Evolutionary conservation across 2,888 invertebrate genomes (phyloP).

Genomic region (Invenusta paracnida): DNA sequence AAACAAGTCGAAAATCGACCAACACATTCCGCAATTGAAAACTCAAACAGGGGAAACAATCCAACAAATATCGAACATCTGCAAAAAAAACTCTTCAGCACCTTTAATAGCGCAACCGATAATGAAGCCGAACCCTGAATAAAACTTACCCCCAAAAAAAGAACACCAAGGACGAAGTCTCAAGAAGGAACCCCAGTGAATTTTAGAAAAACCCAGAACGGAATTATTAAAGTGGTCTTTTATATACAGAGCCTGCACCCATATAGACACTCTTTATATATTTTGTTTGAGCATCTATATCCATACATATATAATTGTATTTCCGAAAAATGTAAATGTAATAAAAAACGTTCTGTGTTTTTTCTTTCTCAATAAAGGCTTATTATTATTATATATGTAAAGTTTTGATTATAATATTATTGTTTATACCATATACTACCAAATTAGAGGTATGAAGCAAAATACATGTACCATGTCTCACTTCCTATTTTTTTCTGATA

Average conservation of each 20-base stretch:
- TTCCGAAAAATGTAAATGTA: too few species aligned
- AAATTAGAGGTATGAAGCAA: too few species aligned
- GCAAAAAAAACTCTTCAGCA: neutral
- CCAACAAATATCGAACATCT: slow-evolving; percentile 6
- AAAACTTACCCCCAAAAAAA: neutral
- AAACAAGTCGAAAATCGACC: slow-evolving; percentile 19
- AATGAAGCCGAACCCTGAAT: neutral
- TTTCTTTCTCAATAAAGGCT: too few species aligned
- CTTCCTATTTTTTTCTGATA: too few species aligned
- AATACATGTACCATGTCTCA: too few species aligned
- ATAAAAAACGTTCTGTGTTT: too few species aligned
- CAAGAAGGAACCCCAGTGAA: neutral
- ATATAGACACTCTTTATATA: neutral
- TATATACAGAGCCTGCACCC: neutral
- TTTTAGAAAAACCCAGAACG: slow-evolving; percentile 7
- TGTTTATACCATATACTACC: too few species aligned
- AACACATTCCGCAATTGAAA: slow-evolving; percentile 1
- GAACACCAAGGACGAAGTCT: neutral
- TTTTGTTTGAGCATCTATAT: too few species aligned
- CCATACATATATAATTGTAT: too few species aligned
- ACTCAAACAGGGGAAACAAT: slow-evolving; percentile 11
- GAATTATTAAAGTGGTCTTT: neutral
- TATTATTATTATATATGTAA: too few species aligned
- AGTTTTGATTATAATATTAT: too few species aligned
- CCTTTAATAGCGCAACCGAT: neutral